Percentiles rank a stretch among this genome's conserved stretches.
phyloP scores from a whole-genome alignment of 2,888 invertebrate genomes.

The Pristionchus exspectatus region DNA sequence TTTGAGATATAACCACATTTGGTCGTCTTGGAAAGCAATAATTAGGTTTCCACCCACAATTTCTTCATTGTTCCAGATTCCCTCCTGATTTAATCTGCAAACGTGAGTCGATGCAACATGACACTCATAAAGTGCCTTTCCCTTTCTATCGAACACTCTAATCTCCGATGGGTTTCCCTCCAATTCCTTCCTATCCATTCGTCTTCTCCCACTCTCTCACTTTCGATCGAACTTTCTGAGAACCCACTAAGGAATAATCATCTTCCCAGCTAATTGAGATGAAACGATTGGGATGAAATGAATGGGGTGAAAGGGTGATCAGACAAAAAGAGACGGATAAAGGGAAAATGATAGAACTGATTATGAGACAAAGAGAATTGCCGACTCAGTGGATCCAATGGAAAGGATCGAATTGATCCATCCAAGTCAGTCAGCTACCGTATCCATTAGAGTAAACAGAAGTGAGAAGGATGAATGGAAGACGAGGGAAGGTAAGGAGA shows the following conservation, averaged over 20 bases:
- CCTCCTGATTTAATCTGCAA: conserved; percentile 17
- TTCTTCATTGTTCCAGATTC: conserved; percentile 12
- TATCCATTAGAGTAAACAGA: neutral
- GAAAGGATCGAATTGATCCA: neutral
- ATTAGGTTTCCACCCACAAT: no score
- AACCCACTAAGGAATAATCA: conserved; percentile 34
- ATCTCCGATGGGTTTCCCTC: neutral
- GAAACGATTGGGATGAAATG: neutral
- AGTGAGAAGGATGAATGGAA: conserved; percentile 41
- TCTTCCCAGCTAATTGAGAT: conserved; percentile 38
- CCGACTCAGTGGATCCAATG: neutral
- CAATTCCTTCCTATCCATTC: neutral
- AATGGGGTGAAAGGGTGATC: conserved; percentile 34
- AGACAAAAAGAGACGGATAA: conserved; percentile 20
- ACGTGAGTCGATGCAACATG: neutral
- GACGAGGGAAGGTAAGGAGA: conserved; percentile 22
- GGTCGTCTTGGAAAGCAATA: no score
- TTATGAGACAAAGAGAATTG: conserved; percentile 15
- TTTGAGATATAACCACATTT: no score
- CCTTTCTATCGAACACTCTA: conserved; percentile 17
- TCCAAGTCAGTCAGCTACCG: neutral
- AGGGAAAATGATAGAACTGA: conserved; percentile 25
- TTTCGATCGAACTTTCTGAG: conserved; percentile 10
- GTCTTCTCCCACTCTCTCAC: neutral
- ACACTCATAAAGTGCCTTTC: conserved; percentile 26